A percentile compares a stretch with the other conserved stretches of the same genome.
Evolutionary conservation across 2,888 invertebrate genomes (phyloP).

Genomic region (Chloroclysta siterata): DNA sequence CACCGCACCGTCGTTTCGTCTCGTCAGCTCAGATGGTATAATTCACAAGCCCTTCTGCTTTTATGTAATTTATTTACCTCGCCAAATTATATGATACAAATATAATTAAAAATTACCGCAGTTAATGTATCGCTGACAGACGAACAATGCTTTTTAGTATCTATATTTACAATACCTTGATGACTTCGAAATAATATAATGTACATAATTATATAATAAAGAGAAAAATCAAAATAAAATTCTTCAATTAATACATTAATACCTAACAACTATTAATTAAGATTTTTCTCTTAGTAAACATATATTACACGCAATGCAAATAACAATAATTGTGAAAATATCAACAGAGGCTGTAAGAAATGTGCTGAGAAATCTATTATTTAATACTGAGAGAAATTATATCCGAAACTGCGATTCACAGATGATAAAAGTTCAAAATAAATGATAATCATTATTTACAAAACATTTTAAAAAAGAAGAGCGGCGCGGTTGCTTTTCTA

Average conservation of each 20-base stretch:
- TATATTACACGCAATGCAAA: constrained; percentile 81
- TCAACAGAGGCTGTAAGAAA: constrained; percentile 72
- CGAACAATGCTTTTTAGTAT: constrained; percentile 66
- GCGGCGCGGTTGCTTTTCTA: constrained; percentile 52
- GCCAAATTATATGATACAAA: constrained; percentile 79
- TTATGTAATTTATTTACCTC: constrained; percentile 52
- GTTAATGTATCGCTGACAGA: constrained; percentile 70
- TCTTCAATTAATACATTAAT: constrained; percentile 84
- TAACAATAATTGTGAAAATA: constrained; percentile 72
- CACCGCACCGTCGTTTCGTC: constrained; percentile 70
- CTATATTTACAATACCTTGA: constrained; percentile 82
- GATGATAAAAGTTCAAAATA: constrained; percentile 46
- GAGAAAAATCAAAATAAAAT: constrained; percentile 84
- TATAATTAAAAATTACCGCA: constrained; percentile 70
- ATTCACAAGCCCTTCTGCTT: constrained; percentile 63
- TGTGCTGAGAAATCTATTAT: constrained; percentile 44
- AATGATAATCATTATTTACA: constrained; percentile 75
- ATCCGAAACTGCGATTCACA: constrained; percentile 41
- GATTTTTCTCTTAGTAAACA: constrained; percentile 83
- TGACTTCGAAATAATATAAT: constrained; percentile 83
- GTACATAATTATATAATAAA: constrained; percentile 77
- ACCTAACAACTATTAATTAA: constrained; percentile 82
- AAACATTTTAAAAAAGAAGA: constrained; percentile 67
- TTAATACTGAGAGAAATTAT: constrained; percentile 71
- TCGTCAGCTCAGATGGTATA: constrained; percentile 61